phyloP scores from a whole-genome alignment of 2,888 invertebrate genomes.

The Gisinianus flammeolus region DNA sequence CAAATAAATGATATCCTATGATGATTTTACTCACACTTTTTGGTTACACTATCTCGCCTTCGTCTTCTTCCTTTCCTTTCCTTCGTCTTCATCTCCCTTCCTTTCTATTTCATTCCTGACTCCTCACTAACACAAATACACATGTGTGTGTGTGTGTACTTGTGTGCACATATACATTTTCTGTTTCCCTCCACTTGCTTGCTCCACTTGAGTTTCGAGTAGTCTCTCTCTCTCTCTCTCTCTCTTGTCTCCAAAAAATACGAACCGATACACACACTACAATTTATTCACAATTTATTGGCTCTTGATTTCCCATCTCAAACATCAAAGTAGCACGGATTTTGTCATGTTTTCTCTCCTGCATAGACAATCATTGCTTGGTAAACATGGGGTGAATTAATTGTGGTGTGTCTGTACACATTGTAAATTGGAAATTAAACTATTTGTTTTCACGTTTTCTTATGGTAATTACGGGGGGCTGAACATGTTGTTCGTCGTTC shows the following conservation, averaged over 20 bases:
- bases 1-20: constrained; percentile 45
- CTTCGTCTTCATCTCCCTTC: neutral
- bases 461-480: too few relatives aligned
- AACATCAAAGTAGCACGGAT: too few relatives aligned
- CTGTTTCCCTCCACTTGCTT: neutral
- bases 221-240: constrained; percentile 7
- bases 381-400: too few relatives aligned
- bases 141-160: too few relatives aligned
- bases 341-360: too few relatives aligned
- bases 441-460: too few relatives aligned
- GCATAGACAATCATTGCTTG: too few relatives aligned
- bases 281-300: neutral
- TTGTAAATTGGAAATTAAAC: too few relatives aligned
- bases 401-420: too few relatives aligned
- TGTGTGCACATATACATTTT: too few relatives aligned
- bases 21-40: constrained; percentile 48
- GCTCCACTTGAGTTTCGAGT: neutral
- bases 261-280: neutral
- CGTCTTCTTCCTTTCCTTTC: constrained; percentile 14
- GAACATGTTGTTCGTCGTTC: too few relatives aligned
- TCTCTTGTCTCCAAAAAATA: neutral
- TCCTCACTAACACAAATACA: too few relatives aligned
- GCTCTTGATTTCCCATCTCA: neutral
- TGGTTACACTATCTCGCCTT: constrained; percentile 47
- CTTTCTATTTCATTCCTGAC: neutral